These are phyloP conservation scores for Caenorhabditis inopinata DNA, from an alignment of 1,140 invertebrate species.

Conservation along the genomic window DNA sequence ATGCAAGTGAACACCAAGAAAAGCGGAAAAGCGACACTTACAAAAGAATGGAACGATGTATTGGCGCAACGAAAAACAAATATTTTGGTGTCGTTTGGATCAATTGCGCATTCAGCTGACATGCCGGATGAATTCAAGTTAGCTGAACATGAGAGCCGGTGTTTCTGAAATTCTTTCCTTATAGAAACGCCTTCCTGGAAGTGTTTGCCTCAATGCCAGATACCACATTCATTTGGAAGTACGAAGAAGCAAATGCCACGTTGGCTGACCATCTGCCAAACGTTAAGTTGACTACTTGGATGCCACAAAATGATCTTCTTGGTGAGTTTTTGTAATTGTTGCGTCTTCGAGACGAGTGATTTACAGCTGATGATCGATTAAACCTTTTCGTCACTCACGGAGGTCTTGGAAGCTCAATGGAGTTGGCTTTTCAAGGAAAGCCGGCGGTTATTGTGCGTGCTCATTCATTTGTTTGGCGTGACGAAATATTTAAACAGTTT, in stretches of 20 bases:
- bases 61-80: background rate
- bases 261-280: conserved; percentile 36
- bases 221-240: conserved; percentile 45
- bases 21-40: background rate
- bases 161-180: background rate
- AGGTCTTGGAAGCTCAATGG: conserved; percentile 32
- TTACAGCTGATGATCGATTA: conserved; percentile 32
- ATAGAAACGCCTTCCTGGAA: conserved; percentile 22
- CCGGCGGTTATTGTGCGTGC: conserved; percentile 35
- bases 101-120: conserved; percentile 25
- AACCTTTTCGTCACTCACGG: conserved; percentile 41
- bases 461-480: background rate
- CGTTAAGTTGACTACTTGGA: conserved; percentile 30
- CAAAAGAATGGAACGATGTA: conserved; percentile 43
- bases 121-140: conserved; percentile 41
- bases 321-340: background rate
- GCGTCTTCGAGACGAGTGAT: background rate
- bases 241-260: conserved; percentile 25
- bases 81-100: conserved; percentile 42
- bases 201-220: conserved; percentile 38
- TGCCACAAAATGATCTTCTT: conserved; percentile 46
- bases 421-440: conserved; percentile 34
- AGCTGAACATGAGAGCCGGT: background rate
- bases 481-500: background rate
- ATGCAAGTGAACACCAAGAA: conserved; percentile 39